Evolutionary conservation across 53 echinoderm and acorn worm genomes (phyloP).

Genomic region (Stichopus horrens): DNA sequence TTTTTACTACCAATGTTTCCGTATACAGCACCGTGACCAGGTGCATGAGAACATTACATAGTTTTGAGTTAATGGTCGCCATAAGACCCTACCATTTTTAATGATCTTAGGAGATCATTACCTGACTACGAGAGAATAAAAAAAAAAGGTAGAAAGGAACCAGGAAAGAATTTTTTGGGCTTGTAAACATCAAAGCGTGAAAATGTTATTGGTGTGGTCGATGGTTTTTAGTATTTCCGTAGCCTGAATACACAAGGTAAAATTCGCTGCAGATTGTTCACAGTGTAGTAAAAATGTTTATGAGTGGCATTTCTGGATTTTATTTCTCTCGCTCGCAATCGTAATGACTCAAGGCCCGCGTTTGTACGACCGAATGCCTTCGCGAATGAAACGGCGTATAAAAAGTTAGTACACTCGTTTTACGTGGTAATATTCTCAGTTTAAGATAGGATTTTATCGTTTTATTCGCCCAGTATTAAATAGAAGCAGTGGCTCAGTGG

Average conservation of each 20-base stretch:
- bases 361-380: constrained; percentile 34
- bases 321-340: constrained; percentile 37
- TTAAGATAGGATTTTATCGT: constrained; percentile 42
- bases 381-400: constrained; percentile 19
- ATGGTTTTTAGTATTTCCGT: constrained; percentile 22
- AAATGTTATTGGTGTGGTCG: constrained; percentile 39
- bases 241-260: constrained; percentile 21
- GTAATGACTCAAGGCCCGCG: constrained; percentile 47
- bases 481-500: constrained; percentile 33
- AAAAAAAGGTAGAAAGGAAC: not conserved
- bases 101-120: constrained; percentile 23
- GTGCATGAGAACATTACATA: constrained; percentile 32
- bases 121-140: not conserved
- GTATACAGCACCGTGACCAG: not conserved
- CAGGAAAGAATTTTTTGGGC: constrained; percentile 17
- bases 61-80: constrained; percentile 23
- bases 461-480: constrained; percentile 42
- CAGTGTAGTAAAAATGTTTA: constrained; percentile 45
- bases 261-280: constrained; percentile 35
- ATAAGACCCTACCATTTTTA: constrained; percentile 2
- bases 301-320: constrained; percentile 35
- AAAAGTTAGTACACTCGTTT: constrained; percentile 23
- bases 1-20: not conserved
- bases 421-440: constrained; percentile 44
- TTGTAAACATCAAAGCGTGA: constrained; percentile 34